Conservation (phyloP, 2,797 vertebrate species). For the Sarcophilus harrisii region DNA sequence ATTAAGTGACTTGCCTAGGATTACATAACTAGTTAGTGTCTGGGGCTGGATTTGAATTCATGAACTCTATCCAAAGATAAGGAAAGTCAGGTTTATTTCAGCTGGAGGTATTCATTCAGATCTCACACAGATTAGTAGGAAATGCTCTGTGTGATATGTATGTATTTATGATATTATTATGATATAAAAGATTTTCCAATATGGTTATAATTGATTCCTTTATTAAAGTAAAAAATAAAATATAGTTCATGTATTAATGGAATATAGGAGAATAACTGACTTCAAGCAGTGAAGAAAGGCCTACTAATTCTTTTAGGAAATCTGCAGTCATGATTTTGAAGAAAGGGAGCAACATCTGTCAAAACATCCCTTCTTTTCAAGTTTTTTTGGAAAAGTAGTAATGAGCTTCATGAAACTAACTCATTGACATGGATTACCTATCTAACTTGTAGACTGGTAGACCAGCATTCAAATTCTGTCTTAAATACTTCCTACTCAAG, state of each 20-base stretch:
- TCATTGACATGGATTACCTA: neutral
- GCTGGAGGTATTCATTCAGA: neutral
- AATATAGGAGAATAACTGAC: conserved; percentile 10
- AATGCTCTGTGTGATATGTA: neutral
- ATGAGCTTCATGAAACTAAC: neutral
- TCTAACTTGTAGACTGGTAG: neutral
- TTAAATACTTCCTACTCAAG: neutral
- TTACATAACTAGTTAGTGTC: neutral
- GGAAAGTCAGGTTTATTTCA: neutral
- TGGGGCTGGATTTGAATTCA: neutral
- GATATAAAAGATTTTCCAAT: neutral
- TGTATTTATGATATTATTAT: conserved; percentile 2
- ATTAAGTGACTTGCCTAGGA: neutral
- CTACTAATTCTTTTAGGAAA: neutral
- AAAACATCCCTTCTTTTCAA: neutral
- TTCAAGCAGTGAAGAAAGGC: conserved; percentile 36
- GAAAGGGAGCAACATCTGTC: neutral
- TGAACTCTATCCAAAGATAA: neutral
- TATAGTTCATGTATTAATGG: conserved; percentile 2
- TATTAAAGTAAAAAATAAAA: conserved; percentile 56
- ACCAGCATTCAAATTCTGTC: neutral
- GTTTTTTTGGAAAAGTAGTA: neutral
- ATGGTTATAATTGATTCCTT: conserved; percentile 18
- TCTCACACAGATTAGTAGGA: conserved; percentile 10
- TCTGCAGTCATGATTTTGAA: neutral